These are phyloP conservation scores for Stenodera caucasica DNA, from an alignment of 2,888 invertebrate genomes.

Conservation along the genomic window DNA sequence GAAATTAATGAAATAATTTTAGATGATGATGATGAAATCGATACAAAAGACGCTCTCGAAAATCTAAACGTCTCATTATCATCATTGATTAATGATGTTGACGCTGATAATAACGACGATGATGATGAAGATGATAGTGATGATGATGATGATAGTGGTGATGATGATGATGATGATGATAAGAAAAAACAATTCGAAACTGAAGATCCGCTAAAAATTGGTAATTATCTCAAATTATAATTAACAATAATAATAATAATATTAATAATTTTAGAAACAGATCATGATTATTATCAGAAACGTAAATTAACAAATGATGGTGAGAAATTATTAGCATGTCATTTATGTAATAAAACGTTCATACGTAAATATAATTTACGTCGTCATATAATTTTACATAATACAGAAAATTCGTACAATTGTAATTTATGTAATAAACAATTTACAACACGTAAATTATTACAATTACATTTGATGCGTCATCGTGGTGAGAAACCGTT, in stretches of 20 bases:
- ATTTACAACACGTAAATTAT: not conserved
- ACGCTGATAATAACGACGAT: not conserved
- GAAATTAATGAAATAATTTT: not conserved
- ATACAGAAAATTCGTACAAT: not conserved
- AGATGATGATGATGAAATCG: not conserved
- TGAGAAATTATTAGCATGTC: too few relatives aligned
- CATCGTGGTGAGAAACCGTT: not conserved
- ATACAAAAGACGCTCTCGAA: not conserved
- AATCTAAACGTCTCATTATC: too few relatives aligned
- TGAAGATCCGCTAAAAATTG: too few relatives aligned
- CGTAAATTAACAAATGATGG: too few relatives aligned
- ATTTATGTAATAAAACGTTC: too few relatives aligned
- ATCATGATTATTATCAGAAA: too few relatives aligned
- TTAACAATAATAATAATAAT: too few relatives aligned
- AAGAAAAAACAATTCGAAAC: too few relatives aligned
- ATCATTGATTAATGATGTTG: not conserved
- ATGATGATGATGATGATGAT: not conserved
- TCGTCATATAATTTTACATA: not conserved
- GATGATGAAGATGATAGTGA: not conserved
- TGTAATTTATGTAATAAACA: not conserved
- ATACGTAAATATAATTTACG: too few relatives aligned
- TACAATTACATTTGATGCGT: not conserved
- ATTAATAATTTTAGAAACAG: too few relatives aligned
- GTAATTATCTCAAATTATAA: too few relatives aligned
- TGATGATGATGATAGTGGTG: not conserved